These are phyloP conservation scores for Danio jaintianensis DNA, from an alignment of 2,797 vertebrate genomes.

Conservation along the genomic window DNA sequence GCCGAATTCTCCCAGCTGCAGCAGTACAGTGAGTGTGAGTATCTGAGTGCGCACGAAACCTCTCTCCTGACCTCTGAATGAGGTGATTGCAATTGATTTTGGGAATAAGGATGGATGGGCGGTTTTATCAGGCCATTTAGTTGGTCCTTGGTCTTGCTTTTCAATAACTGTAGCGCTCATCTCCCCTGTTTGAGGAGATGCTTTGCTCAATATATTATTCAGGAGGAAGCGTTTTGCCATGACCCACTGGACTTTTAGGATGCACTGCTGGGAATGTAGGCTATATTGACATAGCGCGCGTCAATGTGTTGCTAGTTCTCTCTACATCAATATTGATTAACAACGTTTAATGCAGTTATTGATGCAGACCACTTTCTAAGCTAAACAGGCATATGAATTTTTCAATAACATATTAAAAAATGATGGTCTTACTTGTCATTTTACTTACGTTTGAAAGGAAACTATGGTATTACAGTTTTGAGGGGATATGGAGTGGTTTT, in stretches of 20 bases:
- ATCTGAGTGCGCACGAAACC: constrained; percentile 33
- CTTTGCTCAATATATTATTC: constrained; percentile 31
- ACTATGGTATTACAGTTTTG: background rate
- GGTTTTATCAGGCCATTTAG: constrained; percentile 21
- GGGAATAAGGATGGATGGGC: constrained; percentile 16
- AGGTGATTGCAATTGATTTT: constrained; percentile 39
- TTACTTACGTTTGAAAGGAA: constrained; percentile 14
- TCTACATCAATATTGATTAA: constrained; percentile 28
- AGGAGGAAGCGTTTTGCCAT: background rate
- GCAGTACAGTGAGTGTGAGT: constrained; percentile 94
- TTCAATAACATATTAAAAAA: constrained; percentile 30
- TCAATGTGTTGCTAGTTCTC: constrained; percentile 37
- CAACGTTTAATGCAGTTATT: constrained; percentile 51
- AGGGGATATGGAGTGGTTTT: background rate
- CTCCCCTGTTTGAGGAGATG: constrained; percentile 14
- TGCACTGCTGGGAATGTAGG: constrained; percentile 45
- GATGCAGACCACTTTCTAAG: constrained; percentile 40
- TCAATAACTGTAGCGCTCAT: constrained; percentile 26
- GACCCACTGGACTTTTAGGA: constrained; percentile 40
- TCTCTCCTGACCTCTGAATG: background rate
- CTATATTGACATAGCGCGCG: constrained; percentile 33
- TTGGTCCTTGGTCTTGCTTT: constrained; percentile 27
- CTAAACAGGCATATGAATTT: constrained; percentile 36
- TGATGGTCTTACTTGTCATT: constrained; percentile 15
- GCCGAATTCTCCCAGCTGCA: constrained; percentile 92